Base-by-base conservation (phyloP, 2,888 invertebrate genomes). In the Tillus elongatus region DNA sequence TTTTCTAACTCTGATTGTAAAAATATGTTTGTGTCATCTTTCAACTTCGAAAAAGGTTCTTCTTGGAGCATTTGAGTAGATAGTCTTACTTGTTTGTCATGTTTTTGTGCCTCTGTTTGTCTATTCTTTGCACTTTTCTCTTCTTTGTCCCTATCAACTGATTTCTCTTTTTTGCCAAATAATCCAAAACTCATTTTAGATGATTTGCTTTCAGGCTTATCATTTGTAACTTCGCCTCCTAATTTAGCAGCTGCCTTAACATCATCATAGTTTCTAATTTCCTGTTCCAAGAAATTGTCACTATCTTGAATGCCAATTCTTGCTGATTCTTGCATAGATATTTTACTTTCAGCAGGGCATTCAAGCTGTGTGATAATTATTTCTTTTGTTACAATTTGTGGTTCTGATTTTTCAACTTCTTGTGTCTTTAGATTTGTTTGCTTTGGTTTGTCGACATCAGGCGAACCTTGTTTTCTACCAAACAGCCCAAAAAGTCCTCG, bases 1-100 rank as follows among this genome's bases (percentile, higher is more conserved):
- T 42, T 41, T 4, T 42, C 39, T n/a, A 50, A 33, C 45, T 54
- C 54, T 24, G 39, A n/a, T n/a, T n/a, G n/a, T n/a, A n/a, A n/a
- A n/a, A n/a, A n/a, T n/a, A n/a, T 8, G 6, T 10, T 14, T 12
- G 32, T 13, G 6, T 32, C n/a, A n/a, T 19, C 6, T 19, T 19
- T 19, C 6, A 19, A n/a, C n/a, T n/a, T n/a, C n/a, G n/a, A n/a
- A n/a, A n/a, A n/a, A n/a, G 6, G 24, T 19, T 19, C 24, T 19
- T 19, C 24, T 9, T 19, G 6, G 9, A 6, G 6, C 6, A 19
- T 19, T 19, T 6, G 24, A 8, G 24, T 19, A 19, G 24, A 8
- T 19, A 19, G 6, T 8, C 24, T 19, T 19, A 8, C 24, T 19
- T 19, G 6, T 19, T 19, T 19, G 6, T 19, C 24, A 8, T 19